Percentiles rank a stretch among this genome's conserved stretches.
phyloP scores from a whole-genome alignment of 2,888 invertebrate genomes.

The Imbricaverruca yamaguchii region DNA sequence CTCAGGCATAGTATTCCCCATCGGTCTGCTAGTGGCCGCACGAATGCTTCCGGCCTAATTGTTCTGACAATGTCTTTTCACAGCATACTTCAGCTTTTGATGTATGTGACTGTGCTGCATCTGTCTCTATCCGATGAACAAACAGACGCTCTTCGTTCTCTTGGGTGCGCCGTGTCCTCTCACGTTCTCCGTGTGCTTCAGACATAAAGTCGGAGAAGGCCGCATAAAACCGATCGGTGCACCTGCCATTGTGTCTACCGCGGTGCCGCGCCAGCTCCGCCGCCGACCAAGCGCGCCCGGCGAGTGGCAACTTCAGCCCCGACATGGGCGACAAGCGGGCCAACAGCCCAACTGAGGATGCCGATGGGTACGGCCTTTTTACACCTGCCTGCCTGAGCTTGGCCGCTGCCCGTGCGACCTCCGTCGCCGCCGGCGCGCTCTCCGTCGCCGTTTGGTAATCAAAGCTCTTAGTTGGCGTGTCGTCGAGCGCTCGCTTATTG shows the following conservation, averaged over 20 bases:
- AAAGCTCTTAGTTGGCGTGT: background rate
- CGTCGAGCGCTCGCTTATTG: background rate
- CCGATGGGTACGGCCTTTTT: background rate
- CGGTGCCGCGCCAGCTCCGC: background rate
- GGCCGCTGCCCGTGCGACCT: too few relatives aligned
- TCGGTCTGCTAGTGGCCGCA: too few relatives aligned
- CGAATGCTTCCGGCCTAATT: too few relatives aligned
- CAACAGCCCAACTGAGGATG: background rate
- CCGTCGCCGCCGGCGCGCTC: background rate
- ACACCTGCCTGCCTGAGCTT: background rate
- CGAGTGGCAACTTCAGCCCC: background rate
- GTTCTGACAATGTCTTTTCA: too few relatives aligned
- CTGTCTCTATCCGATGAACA: too few relatives aligned
- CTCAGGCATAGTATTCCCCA: too few relatives aligned
- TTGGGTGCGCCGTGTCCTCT: too few relatives aligned
- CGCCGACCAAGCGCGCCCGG: background rate
- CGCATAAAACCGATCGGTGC: background rate
- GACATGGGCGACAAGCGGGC: background rate
- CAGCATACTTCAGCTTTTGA: too few relatives aligned
- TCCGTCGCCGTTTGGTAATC: background rate
- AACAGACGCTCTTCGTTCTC: too few relatives aligned
- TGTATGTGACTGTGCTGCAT: too few relatives aligned
- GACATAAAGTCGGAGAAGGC: slow-evolving; percentile 15
- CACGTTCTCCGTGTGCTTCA: background rate
- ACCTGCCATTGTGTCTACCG: background rate